Conservation (phyloP, 2,797 vertebrate species). For the Dicrostonyx torquatus region DNA sequence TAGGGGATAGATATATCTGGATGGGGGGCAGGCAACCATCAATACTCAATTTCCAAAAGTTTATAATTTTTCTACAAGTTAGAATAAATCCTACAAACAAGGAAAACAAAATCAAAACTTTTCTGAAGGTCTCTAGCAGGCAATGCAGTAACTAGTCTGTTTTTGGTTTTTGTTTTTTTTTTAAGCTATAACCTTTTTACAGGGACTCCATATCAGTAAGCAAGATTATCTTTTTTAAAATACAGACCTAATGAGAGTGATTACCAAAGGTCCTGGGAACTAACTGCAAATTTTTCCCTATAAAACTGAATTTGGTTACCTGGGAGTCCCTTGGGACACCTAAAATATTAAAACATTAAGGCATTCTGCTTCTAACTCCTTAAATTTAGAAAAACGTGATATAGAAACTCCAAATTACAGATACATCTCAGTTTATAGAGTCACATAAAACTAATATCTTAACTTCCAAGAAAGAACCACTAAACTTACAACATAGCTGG, state of each 20-base stretch:
- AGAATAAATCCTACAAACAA: not conserved
- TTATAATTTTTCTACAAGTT: constrained; percentile 6
- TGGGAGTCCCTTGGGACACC: not conserved
- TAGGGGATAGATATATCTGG: not conserved
- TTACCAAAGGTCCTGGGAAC: not conserved
- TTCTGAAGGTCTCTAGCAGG: constrained; percentile 21
- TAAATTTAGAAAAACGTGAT: constrained; percentile 41
- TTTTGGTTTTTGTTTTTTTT: not conserved
- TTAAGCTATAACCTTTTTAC: constrained; percentile 44
- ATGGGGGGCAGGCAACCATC: not conserved
- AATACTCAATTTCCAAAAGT: not conserved
- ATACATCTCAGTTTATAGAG: constrained; percentile 12
- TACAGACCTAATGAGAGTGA: not conserved
- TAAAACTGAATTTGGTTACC: not conserved
- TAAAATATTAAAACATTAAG: constrained; percentile 28
- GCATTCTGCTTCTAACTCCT: not conserved
- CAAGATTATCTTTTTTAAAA: not conserved
- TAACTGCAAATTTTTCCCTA: not conserved
- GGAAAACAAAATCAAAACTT: not conserved
- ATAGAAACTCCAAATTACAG: constrained; percentile 39
- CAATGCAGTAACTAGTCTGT: not conserved
- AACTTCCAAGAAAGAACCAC: constrained; percentile 47
- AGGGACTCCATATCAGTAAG: not conserved
- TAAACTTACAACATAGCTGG: constrained; percentile 20
- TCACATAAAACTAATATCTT: constrained; percentile 47